Percentiles rank a stretch among this genome's conserved stretches.
phyloP scores from a whole-genome alignment of 2,797 vertebrate species.

The Crocidura indochinensis region DNA sequence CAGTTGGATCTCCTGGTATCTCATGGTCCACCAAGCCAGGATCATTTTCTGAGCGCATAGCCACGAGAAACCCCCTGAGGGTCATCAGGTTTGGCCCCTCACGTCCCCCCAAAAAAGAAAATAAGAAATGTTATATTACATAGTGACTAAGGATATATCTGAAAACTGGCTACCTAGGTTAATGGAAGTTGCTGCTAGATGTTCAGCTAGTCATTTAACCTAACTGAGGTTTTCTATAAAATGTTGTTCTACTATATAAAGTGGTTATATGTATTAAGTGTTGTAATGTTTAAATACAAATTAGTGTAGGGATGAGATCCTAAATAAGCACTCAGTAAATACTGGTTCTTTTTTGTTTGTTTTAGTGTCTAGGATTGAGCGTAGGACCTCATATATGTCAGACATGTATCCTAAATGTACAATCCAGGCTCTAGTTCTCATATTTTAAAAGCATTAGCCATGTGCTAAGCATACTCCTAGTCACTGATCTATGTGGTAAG shows the following conservation, averaged over 20 bases:
- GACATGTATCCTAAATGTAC: no score
- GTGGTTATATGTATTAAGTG: constrained; percentile 19
- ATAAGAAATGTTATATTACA: neutral
- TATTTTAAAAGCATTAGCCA: neutral
- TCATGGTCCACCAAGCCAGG: no score
- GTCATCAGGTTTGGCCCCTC: no score
- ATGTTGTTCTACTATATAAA: neutral
- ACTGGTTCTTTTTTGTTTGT: neutral
- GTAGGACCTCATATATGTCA: no score
- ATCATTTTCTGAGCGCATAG: no score
- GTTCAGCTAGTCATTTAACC: constrained; percentile 27
- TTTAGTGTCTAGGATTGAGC: no score
- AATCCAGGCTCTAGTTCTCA: no score
- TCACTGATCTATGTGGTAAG: neutral
- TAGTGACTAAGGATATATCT: neutral
- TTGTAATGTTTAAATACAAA: neutral
- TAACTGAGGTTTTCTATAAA: constrained; percentile 6
- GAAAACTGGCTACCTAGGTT: neutral
- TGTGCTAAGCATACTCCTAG: neutral
- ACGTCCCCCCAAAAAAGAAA: no score
- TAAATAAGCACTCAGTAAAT: neutral
- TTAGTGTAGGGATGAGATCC: neutral
- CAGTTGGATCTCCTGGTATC: no score
- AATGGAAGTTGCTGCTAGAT: constrained; percentile 15
- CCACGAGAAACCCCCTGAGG: no score